Percentiles rank a stretch among this genome's conserved stretches.
Conservation (phyloP, 2,888 invertebrate genomes). For the Leptinotarsa juncta region DNA sequence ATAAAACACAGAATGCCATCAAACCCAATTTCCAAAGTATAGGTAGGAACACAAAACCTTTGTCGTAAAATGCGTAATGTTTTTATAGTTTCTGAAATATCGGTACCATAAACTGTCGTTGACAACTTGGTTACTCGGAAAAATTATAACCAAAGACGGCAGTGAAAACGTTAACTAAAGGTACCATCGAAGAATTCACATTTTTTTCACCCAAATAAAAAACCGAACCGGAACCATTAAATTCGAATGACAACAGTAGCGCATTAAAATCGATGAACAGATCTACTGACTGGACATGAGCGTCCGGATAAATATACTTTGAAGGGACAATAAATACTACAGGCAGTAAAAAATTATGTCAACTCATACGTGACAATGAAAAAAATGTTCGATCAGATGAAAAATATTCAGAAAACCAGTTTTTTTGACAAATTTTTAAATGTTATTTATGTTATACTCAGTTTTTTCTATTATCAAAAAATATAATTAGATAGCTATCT, state of each 20-base stretch:
- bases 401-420: too few relatives aligned
- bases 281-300: conserved; percentile 23
- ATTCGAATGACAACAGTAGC: conserved; percentile 47
- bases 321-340: too few relatives aligned
- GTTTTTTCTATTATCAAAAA: too few relatives aligned
- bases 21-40: conserved; percentile 36
- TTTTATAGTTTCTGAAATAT: conserved; percentile 45
- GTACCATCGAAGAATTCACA: conserved; percentile 48
- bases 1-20: conserved; percentile 35
- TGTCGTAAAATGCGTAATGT: conserved; percentile 46
- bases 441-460: too few relatives aligned
- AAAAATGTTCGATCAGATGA: too few relatives aligned
- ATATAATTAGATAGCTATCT: too few relatives aligned
- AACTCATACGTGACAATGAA: too few relatives aligned
- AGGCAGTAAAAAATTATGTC: too few relatives aligned
- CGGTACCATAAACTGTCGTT: conserved; percentile 45
- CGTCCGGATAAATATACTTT: not conserved
- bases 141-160: conserved; percentile 50
- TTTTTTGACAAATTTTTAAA: too few relatives aligned
- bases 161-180: conserved; percentile 48
- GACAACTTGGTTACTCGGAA: conserved; percentile 48
- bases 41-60: conserved; percentile 33
- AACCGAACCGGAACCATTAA: conserved; percentile 45
- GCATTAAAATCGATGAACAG: conserved; percentile 51
- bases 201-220: conserved; percentile 44